phyloP scores from a whole-genome alignment of 2,888 invertebrate genomes.

The Meiosimyza decipiens region DNA sequence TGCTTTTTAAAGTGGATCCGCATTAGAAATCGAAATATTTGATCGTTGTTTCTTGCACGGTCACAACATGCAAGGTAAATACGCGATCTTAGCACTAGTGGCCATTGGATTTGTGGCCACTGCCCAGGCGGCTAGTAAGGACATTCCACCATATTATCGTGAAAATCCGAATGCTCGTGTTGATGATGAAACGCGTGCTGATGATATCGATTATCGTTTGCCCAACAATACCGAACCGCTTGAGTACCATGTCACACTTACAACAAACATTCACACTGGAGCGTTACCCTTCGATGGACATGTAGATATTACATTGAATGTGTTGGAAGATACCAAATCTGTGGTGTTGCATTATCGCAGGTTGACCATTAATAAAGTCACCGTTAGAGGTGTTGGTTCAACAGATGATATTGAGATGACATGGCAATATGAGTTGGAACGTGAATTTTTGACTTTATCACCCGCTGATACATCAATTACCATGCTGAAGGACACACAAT shows the following conservation, averaged over 20 bases:
- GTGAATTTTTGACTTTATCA: constrained; percentile 56
- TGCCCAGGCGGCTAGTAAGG: constrained; percentile 27
- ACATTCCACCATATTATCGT: constrained; percentile 39
- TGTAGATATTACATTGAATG: constrained; percentile 52
- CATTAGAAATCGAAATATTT: constrained; percentile 6
- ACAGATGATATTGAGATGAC: constrained; percentile 20
- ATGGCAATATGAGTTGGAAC: constrained; percentile 41
- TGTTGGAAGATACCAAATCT: constrained; percentile 40
- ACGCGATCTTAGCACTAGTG: constrained; percentile 20
- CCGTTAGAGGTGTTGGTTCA: constrained; percentile 41
- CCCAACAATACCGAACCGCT: constrained; percentile 69
- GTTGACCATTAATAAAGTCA: constrained; percentile 46
- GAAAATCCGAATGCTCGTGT: constrained; percentile 38
- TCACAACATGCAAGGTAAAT: constrained; percentile 46
- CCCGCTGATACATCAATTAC: constrained; percentile 18
- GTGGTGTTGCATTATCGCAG: constrained; percentile 57
- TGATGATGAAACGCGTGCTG: background rate
- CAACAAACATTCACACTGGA: constrained; percentile 56
- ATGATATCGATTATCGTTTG: constrained; percentile 65
- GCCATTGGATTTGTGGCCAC: constrained; percentile 40
- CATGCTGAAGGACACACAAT: constrained; percentile 53
- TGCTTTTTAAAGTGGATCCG: constrained; percentile 5
- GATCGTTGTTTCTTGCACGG: constrained; percentile 30
- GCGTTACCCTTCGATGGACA: constrained; percentile 51
- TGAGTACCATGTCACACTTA: constrained; percentile 68